Evolutionary conservation across 2,797 vertebrate genomes (phyloP), one percentile per base, ranked within the genome.

Genomic region (Cirrhinus molitorella): DNA sequence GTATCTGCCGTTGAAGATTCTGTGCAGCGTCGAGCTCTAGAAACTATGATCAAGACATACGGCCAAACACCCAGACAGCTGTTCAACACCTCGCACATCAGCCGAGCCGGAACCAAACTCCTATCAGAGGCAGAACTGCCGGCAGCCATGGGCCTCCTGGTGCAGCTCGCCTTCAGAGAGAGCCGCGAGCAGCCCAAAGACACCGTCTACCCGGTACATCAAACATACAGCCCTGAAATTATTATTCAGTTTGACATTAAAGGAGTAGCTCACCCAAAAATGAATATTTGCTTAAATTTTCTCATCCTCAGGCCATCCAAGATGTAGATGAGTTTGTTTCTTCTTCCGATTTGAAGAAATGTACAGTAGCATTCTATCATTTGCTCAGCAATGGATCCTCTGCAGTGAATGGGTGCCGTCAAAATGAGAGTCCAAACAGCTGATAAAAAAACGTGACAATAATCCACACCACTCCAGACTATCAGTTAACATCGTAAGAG

Each of bases 1-100:
- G 98, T 99, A 51, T 99, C 98, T 10, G 96, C 98, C 2, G 98
- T 99, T 47, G 98, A 99, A 89, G 98, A 99, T 90, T 96, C 98
- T 0, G 98, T 99, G 74, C 98, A 99, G 93, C 95, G 98, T 67
- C 94, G 98, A 45, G 98, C 98, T 2, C 93, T 99, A 75, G 98
- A 99, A 92, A 99, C 98, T 23, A 99, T 99, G 98, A 98, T 99
- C 88, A 99, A 99, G 92, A 99, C 98, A 0, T 99, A 99, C 0
- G 98, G 98, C 47, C 98, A 99, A 91, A 99, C 98, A 0, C 98
- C 98, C 63, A 95, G 97, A 5, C 98, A 99, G 93, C 94, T 99
- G 57, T 99, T 99, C 91, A 96, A 92, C 19, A 82, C 95, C 12
- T 95, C 95, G 19, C 98, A 99, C 11, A 88, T 96, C 59, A 95